Conservation (phyloP, 2,113 vertebrate genomes). For the Neopipo cinnamomea region DNA sequence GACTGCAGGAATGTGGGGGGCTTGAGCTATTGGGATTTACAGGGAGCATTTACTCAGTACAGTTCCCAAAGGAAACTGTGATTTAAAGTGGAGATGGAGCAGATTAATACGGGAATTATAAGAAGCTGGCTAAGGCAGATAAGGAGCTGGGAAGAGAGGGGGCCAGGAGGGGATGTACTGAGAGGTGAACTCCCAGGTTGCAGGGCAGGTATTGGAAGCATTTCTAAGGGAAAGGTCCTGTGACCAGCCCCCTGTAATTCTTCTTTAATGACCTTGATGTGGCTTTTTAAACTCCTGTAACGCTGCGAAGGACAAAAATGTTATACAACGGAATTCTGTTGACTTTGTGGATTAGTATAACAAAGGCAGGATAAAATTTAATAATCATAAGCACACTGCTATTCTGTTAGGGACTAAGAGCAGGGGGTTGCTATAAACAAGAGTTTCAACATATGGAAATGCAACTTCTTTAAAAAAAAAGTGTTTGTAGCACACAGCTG, state of each 20-base stretch:
- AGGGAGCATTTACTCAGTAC: not conserved
- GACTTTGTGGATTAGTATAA: not conserved
- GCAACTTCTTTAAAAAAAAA: not conserved
- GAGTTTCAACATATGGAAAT: not conserved
- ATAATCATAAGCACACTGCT: not conserved
- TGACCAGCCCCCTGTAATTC: not conserved
- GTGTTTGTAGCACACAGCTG: not conserved
- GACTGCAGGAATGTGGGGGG: not conserved
- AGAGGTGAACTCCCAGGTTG: not conserved
- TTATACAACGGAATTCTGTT: not conserved
- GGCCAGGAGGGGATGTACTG: not conserved
- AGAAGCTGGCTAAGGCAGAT: constrained; percentile 10
- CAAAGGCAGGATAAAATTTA: not conserved
- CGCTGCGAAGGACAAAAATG: not conserved
- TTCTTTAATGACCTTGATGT: not conserved
- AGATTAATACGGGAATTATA: constrained; percentile 33
- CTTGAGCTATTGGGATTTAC: not conserved
- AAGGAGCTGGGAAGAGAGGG: not conserved
- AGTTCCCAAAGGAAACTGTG: constrained; percentile 32
- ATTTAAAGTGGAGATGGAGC: constrained; percentile 7
- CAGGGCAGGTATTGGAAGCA: not conserved
- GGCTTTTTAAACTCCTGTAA: not conserved
- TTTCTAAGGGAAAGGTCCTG: not conserved
- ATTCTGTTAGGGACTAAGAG: not conserved
- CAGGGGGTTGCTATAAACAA: not conserved